Evolutionary conservation across 2,113 vertebrate genomes (phyloP), one percentile per base, ranked within the genome.

Genomic region (Zootoca vivipara): DNA sequence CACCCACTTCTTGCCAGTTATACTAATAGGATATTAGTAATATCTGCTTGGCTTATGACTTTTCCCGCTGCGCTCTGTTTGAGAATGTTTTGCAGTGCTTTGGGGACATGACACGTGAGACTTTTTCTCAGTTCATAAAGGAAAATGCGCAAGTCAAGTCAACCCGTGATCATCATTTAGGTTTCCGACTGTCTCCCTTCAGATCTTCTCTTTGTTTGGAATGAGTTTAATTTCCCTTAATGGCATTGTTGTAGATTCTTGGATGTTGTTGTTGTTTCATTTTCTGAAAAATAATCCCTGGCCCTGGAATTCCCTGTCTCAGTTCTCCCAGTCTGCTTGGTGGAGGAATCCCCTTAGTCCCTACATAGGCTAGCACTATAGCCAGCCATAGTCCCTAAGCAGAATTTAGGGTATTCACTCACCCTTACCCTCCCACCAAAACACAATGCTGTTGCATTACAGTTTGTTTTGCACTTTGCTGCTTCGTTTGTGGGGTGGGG

Each of bases 1-100:
- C 35, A 87, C 79, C 79, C 30, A 82, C 79, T 65, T 87, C 38
- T 75, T 75, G 40, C 52, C 69, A 82, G 79, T 75, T 82, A 67
- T 33, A 52, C 28, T 42, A 87, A 81, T 56, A 35, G n/a, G n/a
- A n/a, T n/a, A n/a, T n/a, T n/a, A n/a, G n/a, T 10, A 87, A 72
- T 24, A 38, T 13, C 42, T 58, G n/a, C 42, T 70, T 80, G 22
- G 42, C 46, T 80, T 79, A 58, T 70, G 46, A 74, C 30, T 74
- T 35, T n/a, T 74, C 78, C 16, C 78, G n/a, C 16, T 72, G 46
- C 67, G 62, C 33, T 81, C 56, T 46, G n/a, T 74, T 64, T 73
- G 69, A 73, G 52, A 10, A 52, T 87, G 74, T 74, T 74, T 69
- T 24, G 13, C 13, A n/a, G 18, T 73, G 28, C 78, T 74, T 28